Percentiles rank a stretch among this genome's conserved stretches.
Evolutionary conservation across 2,888 invertebrate species (phyloP).

Genomic region (Girardia tigrina): DNA sequence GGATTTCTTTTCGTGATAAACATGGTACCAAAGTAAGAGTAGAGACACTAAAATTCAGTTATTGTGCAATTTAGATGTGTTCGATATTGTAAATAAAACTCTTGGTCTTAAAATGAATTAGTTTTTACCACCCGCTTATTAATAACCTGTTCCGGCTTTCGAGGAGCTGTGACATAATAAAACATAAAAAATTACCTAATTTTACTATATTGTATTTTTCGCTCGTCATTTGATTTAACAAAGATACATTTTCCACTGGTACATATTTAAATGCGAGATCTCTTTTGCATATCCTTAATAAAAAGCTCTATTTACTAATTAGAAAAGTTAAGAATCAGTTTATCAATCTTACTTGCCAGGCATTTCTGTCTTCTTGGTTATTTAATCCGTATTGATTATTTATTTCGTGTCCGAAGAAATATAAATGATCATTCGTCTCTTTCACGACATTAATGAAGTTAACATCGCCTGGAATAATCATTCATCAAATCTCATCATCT

Average conservation of each 20-base stretch:
- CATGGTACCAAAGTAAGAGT: no score
- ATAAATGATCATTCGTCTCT: not conserved
- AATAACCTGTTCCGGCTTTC: no score
- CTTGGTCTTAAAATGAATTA: no score
- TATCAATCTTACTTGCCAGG: not conserved
- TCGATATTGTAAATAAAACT: no score
- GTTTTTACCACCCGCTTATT: no score
- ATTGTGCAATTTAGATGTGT: no score
- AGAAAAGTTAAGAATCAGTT: not conserved
- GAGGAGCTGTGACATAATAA: no score
- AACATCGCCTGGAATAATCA: not conserved
- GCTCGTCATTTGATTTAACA: no score
- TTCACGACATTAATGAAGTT: not conserved
- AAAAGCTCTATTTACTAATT: not conserved
- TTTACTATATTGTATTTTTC: no score
- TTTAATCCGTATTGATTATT: conserved; percentile 16
- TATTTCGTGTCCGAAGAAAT: not conserved
- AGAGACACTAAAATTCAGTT: no score
- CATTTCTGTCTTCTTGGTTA: not conserved
- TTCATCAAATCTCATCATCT: not conserved
- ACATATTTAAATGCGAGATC: not conserved
- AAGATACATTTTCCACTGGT: not conserved
- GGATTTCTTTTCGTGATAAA: no score
- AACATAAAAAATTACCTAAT: no score
- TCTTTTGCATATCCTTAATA: not conserved